Percentiles rank a stretch among this genome's conserved stretches.
Evolutionary conservation across 2,113 vertebrate species (phyloP).

Genomic region (Otis tarda): DNA sequence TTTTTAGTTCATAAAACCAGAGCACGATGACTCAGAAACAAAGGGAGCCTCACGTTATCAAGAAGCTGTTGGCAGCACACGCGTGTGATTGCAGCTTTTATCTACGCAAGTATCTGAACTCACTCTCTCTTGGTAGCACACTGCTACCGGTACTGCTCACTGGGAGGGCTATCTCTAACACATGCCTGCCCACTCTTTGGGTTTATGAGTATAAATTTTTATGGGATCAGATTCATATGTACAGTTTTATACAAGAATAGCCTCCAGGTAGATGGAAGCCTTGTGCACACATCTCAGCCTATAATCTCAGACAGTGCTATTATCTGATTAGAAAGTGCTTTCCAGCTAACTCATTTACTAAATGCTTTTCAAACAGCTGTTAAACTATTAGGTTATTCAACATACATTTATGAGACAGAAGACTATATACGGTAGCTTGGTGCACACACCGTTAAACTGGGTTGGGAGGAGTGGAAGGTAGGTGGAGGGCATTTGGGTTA

Average conservation of each 20-base stretch:
- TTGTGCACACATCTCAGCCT: background rate
- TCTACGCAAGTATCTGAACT: background rate
- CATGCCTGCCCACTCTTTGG: background rate
- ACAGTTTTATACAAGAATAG: background rate
- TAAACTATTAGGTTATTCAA: slow-evolving; percentile 30
- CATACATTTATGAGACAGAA: slow-evolving; percentile 1
- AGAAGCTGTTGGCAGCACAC: background rate
- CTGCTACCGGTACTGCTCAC: background rate
- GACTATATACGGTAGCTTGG: background rate
- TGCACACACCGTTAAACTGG: background rate
- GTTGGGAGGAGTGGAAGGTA: background rate
- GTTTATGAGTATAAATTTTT: background rate
- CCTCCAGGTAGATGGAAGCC: background rate
- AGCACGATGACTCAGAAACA: background rate
- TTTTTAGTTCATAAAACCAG: background rate
- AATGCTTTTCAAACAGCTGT: slow-evolving; percentile 53
- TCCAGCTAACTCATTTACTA: slow-evolving; percentile 35
- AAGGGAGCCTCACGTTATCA: background rate
- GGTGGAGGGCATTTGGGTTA: background rate
- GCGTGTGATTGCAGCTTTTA: background rate
- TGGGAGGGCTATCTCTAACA: background rate
- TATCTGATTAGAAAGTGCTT: slow-evolving; percentile 31
- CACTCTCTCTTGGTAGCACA: background rate
- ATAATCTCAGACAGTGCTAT: background rate
- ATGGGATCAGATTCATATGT: background rate